Evolutionary conservation across 2,113 vertebrate genomes (phyloP), one percentile per base, ranked within the genome.

Genomic region (Spheniscus mendiculus): DNA sequence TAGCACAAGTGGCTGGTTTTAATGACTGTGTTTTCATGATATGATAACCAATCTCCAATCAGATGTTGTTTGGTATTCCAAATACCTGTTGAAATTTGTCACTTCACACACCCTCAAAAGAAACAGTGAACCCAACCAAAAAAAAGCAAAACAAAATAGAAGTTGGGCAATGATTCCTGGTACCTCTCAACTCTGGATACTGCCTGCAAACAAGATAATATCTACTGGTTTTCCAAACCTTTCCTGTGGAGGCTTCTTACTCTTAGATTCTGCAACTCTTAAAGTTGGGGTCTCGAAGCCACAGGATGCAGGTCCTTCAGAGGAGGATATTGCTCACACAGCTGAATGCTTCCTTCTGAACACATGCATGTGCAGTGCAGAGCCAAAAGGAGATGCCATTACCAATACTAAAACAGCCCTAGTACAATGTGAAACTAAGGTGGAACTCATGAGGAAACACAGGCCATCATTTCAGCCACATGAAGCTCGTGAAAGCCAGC

Each of bases 361-460:
- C 23, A 44, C n/a, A 16, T 2, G 13, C 34, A 49, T 0, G 0
- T 38, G 52, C n/a, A 15, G 23, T 3, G 8, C n/a, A 36, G 72
- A 78, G 73, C 44, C 56, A 55, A 79, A 50, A 84, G 61, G 30
- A 76, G 77, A 52, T 67, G 52, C 29, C 49, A 21, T 26, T 70
- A 12, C 16, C 72, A 44, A 5, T 3, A 25, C 29, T 44, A 82
- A 79, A 42, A 30, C 44, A 93, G 26, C 36, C 42, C 44, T 22
- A 44, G n/a, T 4, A 15, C 10, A 19, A 23, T 4, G 12, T 61
- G 85, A 92, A 92, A 59, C 15, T 52, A 32, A 32, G 15, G 32
- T 50, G 65, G 78, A 72, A 52, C 47, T 36, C 47, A 1, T 30
- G 56, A 89, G 52, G 89, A 87, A 87, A 59, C 52, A 38, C 29